Percentiles rank a stretch among this genome's conserved stretches.
Evolutionary conservation across 2,888 invertebrate species (phyloP).

Genomic region (Drosophila macrothrix): DNA sequence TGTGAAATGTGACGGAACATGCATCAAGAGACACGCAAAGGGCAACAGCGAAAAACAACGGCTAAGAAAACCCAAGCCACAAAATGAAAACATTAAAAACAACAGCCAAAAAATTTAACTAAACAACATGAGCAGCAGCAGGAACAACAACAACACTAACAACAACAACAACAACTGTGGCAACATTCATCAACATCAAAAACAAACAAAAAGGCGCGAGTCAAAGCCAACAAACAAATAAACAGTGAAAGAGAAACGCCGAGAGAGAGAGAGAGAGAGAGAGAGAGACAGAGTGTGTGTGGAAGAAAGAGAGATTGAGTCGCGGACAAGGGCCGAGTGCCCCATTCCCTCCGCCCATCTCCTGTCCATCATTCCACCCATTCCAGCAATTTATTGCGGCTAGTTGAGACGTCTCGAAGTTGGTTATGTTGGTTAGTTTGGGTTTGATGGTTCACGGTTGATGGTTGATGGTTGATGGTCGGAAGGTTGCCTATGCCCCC

Average conservation of each 20-base stretch:
- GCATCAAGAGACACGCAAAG: constrained; percentile 77
- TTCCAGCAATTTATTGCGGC: constrained; percentile 62
- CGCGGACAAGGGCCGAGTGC: constrained; percentile 14
- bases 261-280: not conserved
- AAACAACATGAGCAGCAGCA: constrained; percentile 46
- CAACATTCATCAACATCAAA: constrained; percentile 79
- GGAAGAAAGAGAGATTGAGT: constrained; percentile 16
- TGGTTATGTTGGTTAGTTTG: constrained; percentile 37
- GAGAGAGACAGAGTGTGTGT: constrained; percentile 1
- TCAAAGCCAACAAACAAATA: constrained; percentile 58
- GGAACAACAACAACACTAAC: constrained; percentile 34
- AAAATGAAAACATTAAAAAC: constrained; percentile 74
- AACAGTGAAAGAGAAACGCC: constrained; percentile 27
- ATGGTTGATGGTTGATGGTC: constrained; percentile 17
- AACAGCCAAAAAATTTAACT: constrained; percentile 54
- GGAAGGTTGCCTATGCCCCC: constrained; percentile 34
- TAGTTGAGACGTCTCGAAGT: constrained; percentile 70
- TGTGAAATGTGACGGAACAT: constrained; percentile 75
- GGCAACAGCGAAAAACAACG: constrained; percentile 15
- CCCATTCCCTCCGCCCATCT: constrained; percentile 18
- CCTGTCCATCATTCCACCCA: constrained; percentile 15
- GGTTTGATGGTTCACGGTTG: constrained; percentile 17
- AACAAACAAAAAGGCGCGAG: constrained; percentile 79
- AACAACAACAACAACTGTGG: constrained; percentile 65
- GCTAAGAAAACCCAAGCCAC: constrained; percentile 48